phyloP scores from a whole-genome alignment of 2,113 vertebrate genomes.

The Galeopterus variegatus region DNA sequence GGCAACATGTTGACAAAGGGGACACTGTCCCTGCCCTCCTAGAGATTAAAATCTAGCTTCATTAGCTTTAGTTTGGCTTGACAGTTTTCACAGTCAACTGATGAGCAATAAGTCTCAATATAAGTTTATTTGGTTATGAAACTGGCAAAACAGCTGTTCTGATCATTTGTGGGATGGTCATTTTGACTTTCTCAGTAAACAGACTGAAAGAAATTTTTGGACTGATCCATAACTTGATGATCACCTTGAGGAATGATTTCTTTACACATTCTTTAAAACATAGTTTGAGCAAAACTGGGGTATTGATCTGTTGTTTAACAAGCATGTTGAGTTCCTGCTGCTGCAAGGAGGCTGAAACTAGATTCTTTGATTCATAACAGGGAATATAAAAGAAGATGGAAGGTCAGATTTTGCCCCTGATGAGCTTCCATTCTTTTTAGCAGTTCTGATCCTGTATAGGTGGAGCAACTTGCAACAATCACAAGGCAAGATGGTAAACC shows the following conservation, averaged over 20 bases:
- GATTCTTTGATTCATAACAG: not conserved
- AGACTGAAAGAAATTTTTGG: not conserved
- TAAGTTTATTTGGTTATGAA: not conserved
- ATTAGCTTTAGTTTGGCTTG: not conserved
- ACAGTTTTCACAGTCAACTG: not conserved
- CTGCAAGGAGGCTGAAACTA: not conserved
- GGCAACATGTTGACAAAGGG: not conserved
- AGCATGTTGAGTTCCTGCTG: not conserved
- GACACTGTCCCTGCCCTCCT: not conserved
- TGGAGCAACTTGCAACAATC: not conserved
- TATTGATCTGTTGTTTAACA: not conserved
- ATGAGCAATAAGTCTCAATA: not conserved
- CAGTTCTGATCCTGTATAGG: not conserved
- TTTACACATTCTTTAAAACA: conserved; percentile 1
- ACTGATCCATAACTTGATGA: not conserved
- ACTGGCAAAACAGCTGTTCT: not conserved
- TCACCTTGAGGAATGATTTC: not conserved
- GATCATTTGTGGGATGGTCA: not conserved
- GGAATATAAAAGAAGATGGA: not conserved
- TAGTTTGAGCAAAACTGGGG: not conserved
- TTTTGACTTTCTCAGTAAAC: conserved; percentile 3
- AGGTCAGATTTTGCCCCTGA: not conserved
- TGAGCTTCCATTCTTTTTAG: not conserved
- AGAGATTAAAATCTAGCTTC: not conserved
- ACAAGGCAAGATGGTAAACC: not conserved